Percentiles rank a stretch among this genome's conserved stretches.
Evolutionary conservation across 1,140 invertebrate genomes (phyloP).

Genomic region (Ips typographus): DNA sequence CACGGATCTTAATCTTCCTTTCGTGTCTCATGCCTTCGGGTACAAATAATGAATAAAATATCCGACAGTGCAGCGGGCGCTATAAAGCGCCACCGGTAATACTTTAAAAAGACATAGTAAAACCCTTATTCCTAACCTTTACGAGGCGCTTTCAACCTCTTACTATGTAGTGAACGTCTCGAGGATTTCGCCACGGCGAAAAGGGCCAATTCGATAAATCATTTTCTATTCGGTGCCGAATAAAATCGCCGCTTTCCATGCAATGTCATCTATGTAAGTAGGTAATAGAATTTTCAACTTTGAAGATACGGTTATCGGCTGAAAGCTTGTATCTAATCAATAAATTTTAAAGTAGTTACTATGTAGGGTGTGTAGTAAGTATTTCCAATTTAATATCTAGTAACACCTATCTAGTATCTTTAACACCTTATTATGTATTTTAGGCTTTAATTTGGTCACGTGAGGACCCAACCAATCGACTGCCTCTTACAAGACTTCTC

Average conservation of each 20-base stretch:
- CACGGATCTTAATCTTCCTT: conserved; percentile 9
- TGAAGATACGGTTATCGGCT: too few species aligned
- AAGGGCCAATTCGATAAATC: conserved; percentile 28
- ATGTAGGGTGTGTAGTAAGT: too few species aligned
- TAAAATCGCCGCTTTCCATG: not conserved
- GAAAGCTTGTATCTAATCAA: too few species aligned
- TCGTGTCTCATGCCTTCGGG: conserved; percentile 4
- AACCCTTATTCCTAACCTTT: conserved; percentile 31
- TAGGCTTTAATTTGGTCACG: too few species aligned
- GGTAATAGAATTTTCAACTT: too few species aligned
- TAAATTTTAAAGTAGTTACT: too few species aligned
- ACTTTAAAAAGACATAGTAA: conserved; percentile 29
- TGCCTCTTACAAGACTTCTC: too few species aligned
- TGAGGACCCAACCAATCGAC: too few species aligned
- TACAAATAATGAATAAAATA: conserved; percentile 25
- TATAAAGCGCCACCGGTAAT: conserved; percentile 18
- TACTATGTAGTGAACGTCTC: conserved; percentile 21
- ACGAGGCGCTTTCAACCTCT: conserved; percentile 16
- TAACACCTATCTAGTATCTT: too few species aligned
- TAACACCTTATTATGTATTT: too few species aligned
- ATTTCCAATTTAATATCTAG: too few species aligned
- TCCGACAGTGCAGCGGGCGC: conserved; percentile 6
- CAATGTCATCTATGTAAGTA: not conserved
- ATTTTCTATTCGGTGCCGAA: conserved; percentile 2
- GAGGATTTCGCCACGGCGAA: conserved; percentile 17